phyloP scores from a whole-genome alignment of 1,140 invertebrate species.

The Trachymyrmex cornetzi region DNA sequence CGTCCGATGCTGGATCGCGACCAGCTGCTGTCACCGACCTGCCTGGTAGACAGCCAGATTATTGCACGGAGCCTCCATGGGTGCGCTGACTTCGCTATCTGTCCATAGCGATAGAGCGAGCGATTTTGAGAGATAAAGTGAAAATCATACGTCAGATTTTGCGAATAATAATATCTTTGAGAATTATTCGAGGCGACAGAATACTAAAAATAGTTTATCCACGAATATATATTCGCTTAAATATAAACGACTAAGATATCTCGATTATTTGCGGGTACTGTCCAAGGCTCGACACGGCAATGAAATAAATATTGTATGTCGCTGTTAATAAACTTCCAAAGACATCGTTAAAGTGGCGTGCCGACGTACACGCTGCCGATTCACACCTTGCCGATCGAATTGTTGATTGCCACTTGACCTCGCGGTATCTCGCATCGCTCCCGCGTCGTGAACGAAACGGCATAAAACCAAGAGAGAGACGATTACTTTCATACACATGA shows the following conservation, averaged over 20 bases:
- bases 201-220: neutral
- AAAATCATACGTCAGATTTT: constrained; percentile 17
- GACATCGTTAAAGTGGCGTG: constrained; percentile 36
- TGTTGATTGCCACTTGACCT: constrained; percentile 65
- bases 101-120: constrained; percentile 22
- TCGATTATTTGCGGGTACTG: constrained; percentile 1
- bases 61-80: constrained; percentile 44
- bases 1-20: constrained; percentile 72
- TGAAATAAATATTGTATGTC: constrained; percentile 45
- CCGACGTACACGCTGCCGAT: constrained; percentile 4
- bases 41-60: constrained; percentile 71
- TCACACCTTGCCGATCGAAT: constrained; percentile 58
- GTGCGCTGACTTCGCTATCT: constrained; percentile 16
- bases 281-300: neutral
- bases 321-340: constrained; percentile 35
- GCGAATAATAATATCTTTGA: neutral
- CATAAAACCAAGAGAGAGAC: constrained; percentile 1
- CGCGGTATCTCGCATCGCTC: constrained; percentile 42
- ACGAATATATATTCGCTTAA: constrained; percentile 2
- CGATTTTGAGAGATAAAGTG: constrained; percentile 18
- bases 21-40: constrained; percentile 76
- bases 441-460: constrained; percentile 10
- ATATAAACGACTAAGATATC: neutral
- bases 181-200: neutral
- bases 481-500: constrained; percentile 50